Evolutionary conservation across 1,140 invertebrate genomes (phyloP).

Genomic region (Drosophila lacertosa): DNA sequence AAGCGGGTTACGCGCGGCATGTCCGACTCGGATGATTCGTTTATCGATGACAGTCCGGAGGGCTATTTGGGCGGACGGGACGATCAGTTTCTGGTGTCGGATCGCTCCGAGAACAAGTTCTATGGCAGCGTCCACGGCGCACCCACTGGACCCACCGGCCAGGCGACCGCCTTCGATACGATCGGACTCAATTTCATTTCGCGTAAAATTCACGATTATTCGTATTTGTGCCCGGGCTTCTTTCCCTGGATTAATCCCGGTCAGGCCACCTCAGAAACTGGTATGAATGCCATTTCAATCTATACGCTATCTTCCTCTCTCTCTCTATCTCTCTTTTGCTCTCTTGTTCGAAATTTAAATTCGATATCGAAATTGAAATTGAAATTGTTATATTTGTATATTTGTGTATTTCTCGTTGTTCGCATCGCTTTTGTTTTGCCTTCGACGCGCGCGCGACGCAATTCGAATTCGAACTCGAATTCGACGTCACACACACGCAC

Average conservation of each 20-base stretch:
- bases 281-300: too few relatives aligned
- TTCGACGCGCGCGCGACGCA: slow-evolving; percentile 17
- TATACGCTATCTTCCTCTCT: neutral
- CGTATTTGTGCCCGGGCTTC: slow-evolving; percentile 92
- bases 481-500: slow-evolving; percentile 21
- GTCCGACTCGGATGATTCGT: slow-evolving; percentile 93
- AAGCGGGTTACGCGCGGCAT: slow-evolving; percentile 86
- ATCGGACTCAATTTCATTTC: slow-evolving; percentile 86
- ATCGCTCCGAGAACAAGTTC: slow-evolving; percentile 93
- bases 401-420: slow-evolving; percentile 39
- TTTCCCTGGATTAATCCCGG: slow-evolving; percentile 95
- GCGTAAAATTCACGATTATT: slow-evolving; percentile 87
- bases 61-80: slow-evolving; percentile 89
- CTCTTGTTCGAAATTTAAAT: slow-evolving; percentile 15
- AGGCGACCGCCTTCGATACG: slow-evolving; percentile 84
- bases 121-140: slow-evolving; percentile 87
- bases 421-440: slow-evolving; percentile 27
- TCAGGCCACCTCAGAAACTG: slow-evolving; percentile 92
- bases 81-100: slow-evolving; percentile 93
- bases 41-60: slow-evolving; percentile 90
- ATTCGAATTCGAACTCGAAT: slow-evolving; percentile 35
- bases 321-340: neutral
- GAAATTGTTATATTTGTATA: too few relatives aligned
- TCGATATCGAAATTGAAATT: slow-evolving; percentile 16
- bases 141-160: slow-evolving; percentile 80